Evolutionary conservation across 2,113 vertebrate species (phyloP).

Genomic region (Australoheros scitulus): DNA sequence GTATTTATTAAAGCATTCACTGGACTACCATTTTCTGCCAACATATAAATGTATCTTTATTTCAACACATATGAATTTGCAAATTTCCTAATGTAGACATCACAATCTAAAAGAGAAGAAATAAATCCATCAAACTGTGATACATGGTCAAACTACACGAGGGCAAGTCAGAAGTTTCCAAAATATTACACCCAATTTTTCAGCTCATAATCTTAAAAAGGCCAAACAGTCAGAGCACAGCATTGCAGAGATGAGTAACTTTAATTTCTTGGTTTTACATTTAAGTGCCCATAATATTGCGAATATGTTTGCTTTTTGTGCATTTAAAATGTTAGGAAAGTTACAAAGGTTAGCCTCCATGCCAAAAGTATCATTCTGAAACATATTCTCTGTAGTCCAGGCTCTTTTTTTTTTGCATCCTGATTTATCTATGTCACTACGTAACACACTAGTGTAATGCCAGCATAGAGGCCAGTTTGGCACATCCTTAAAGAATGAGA

Average conservation of each 20-base stretch:
- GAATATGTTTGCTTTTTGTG: not conserved
- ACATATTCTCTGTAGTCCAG: not conserved
- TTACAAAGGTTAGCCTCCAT: not conserved
- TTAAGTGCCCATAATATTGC: not conserved
- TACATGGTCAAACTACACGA: not conserved
- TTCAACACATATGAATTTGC: not conserved
- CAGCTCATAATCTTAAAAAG: not conserved
- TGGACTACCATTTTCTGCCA: not conserved
- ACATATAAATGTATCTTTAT: not conserved
- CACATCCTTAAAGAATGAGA: not conserved
- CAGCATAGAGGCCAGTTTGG: not conserved
- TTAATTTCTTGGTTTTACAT: not conserved
- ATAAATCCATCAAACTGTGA: rapidly evolving
- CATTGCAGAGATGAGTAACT: not conserved
- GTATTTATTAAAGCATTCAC: not conserved
- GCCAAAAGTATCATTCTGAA: not conserved
- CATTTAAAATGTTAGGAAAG: not conserved
- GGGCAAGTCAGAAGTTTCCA: not conserved
- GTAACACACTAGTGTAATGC: not conserved
- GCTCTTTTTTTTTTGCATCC: no score
- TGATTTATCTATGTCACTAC: not conserved
- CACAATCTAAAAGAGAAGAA: not conserved
- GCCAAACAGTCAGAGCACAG: not conserved
- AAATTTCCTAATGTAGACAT: not conserved
- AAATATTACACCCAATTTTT: not conserved